Conservation (phyloP, 2,113 vertebrate species). For the Melanotaenia duboulayi region DNA sequence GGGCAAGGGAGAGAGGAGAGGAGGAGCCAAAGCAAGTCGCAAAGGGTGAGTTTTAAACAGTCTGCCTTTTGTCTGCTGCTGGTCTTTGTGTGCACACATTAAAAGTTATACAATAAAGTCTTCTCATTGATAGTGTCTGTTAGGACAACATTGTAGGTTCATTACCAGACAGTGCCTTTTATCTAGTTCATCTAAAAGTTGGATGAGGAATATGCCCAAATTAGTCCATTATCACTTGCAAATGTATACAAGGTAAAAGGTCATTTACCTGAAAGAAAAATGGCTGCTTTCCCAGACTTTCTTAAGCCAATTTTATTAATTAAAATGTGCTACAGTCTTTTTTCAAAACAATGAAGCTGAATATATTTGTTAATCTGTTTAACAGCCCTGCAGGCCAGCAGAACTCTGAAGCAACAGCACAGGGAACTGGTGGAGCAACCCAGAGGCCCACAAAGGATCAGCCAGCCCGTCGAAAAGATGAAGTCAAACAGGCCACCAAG, state of each 20-base stretch:
- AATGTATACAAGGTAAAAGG: not conserved
- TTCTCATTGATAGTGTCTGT: not conserved
- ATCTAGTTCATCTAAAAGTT: no score
- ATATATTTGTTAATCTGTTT: slow-evolving; percentile 4
- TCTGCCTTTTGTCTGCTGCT: slow-evolving; percentile 24
- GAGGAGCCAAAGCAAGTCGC: slow-evolving; percentile 88
- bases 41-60: slow-evolving; percentile 89
- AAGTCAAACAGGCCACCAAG: slow-evolving; percentile 90
- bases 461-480: slow-evolving; percentile 90
- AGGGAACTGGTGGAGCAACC: slow-evolving; percentile 68
- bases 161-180: no score
- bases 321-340: not conserved
- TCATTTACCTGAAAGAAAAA: not conserved
- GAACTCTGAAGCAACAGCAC: slow-evolving; percentile 76
- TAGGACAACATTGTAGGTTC: slow-evolving; percentile 16
- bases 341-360: no score
- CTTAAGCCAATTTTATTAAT: not conserved
- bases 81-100: slow-evolving; percentile 25
- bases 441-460: slow-evolving; percentile 87
- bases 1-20: slow-evolving; percentile 90
- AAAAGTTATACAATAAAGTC: slow-evolving; percentile 38
- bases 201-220: no score
- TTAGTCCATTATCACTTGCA: not conserved
- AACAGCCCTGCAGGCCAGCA: slow-evolving; percentile 80
- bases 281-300: not conserved